Conservation (phyloP, 2,797 vertebrate species). For the Pogoniulus pusillus region DNA sequence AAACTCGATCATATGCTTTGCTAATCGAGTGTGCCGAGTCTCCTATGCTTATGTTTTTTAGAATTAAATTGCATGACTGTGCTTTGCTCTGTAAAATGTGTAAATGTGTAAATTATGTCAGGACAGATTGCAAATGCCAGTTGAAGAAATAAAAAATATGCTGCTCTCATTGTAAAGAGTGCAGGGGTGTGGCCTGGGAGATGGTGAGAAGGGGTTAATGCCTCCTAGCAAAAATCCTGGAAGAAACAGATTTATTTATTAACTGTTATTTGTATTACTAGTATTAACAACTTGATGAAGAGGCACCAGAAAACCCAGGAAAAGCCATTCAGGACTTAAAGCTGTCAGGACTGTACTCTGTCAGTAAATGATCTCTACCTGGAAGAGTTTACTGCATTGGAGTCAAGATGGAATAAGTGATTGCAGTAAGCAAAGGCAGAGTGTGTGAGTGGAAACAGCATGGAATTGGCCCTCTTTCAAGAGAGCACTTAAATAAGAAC, state of each 20-base stretch:
- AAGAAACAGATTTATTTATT: constrained; percentile 64
- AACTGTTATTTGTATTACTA: constrained; percentile 67
- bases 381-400: not conserved
- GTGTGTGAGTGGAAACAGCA: not conserved
- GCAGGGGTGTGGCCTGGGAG: constrained; percentile 65
- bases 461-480: not conserved
- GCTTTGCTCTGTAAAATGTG: constrained; percentile 81
- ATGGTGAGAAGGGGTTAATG: constrained; percentile 69
- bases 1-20: constrained; percentile 68
- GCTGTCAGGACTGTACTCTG: not conserved
- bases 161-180: constrained; percentile 69
- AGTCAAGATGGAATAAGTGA: not conserved
- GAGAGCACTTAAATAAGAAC: not conserved
- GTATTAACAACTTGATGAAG: constrained; percentile 41
- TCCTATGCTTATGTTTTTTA: constrained; percentile 80
- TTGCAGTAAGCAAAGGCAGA: not conserved
- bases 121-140: constrained; percentile 80
- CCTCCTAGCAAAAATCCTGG: constrained; percentile 46
- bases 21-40: constrained; percentile 74
- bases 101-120: constrained; percentile 83
- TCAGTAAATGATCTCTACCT: not conserved
- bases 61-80: constrained; percentile 80
- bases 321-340: not conserved
- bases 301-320: constrained; percentile 40
- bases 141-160: constrained; percentile 82